Conservation (phyloP, 2,888 invertebrate genomes). For the Chrysopilus asiliformis region DNA sequence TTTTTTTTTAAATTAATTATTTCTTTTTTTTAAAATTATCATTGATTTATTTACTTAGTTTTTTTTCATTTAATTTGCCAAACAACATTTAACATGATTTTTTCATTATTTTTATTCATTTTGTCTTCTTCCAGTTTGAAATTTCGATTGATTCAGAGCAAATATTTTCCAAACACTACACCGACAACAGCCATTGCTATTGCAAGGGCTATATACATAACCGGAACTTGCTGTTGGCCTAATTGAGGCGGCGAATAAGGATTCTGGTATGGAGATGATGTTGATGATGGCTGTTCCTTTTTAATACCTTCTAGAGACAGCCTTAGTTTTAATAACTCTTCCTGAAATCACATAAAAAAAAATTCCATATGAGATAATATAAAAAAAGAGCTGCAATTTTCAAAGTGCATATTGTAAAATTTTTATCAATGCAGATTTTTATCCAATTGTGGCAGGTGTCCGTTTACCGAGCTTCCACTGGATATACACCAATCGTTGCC, state of each 20-base stretch:
- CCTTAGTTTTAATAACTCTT: neutral
- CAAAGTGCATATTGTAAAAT: too few species aligned
- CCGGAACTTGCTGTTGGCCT: constrained; percentile 42
- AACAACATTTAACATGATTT: constrained; percentile 5
- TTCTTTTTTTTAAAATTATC: neutral
- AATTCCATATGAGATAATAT: too few species aligned
- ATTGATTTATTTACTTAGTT: neutral
- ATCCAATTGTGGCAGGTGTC: too few species aligned
- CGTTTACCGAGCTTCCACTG: too few species aligned
- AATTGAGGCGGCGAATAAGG: constrained; percentile 45
- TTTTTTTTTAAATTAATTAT: neutral
- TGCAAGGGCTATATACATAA: constrained; percentile 52
- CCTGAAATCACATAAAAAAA: too few species aligned
- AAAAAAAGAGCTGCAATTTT: too few species aligned
- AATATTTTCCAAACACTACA: constrained; percentile 65
- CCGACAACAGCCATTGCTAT: constrained; percentile 57
- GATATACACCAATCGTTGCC: too few species aligned
- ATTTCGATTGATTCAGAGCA: constrained; percentile 52
- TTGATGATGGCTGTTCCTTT: too few species aligned
- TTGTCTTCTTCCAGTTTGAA: constrained; percentile 12
- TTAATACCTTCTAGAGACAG: neutral
- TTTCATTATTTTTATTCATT: constrained; percentile 9
- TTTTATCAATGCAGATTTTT: too few species aligned
- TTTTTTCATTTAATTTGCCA: neutral
- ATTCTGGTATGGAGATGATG: too few species aligned